Percentiles rank a stretch among this genome's conserved stretches.
Conservation (phyloP, 2,797 vertebrate genomes). For the Tapera naevia region DNA sequence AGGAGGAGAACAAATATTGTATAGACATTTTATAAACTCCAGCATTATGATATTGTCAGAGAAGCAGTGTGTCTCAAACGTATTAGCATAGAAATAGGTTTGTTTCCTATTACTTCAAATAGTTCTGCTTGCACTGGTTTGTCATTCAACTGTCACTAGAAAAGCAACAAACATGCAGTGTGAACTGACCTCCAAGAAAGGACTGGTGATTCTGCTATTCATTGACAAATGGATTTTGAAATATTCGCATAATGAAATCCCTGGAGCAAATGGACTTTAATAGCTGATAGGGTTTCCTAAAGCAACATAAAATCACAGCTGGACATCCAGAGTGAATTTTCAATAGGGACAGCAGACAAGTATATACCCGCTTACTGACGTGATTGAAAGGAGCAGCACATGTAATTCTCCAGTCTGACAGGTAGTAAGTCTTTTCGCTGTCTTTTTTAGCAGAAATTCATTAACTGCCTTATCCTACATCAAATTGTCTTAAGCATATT, state of each 20-base stretch:
- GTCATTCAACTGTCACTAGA: constrained; percentile 39
- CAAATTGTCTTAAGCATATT: background rate
- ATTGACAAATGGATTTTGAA: constrained; percentile 49
- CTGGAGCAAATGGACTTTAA: constrained; percentile 5
- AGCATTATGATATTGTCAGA: background rate
- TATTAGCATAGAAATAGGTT: constrained; percentile 53
- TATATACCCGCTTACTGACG: background rate
- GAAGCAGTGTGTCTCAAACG: background rate
- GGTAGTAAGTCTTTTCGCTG: background rate
- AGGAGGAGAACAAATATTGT: background rate
- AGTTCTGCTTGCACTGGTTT: constrained; percentile 15
- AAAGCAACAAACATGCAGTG: constrained; percentile 21
- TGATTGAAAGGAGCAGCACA: constrained; percentile 10
- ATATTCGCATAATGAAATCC: constrained; percentile 47
- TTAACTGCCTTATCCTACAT: background rate
- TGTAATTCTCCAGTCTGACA: background rate
- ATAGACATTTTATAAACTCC: constrained; percentile 44
- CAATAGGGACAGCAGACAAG: background rate
- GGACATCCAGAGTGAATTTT: constrained; percentile 19
- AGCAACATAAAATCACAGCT: background rate
- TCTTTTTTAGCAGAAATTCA: background rate
- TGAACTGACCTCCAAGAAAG: constrained; percentile 38
- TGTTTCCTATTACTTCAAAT: constrained; percentile 21
- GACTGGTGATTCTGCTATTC: background rate
- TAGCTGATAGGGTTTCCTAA: background rate